Base-by-base conservation (phyloP, 64 coral and sea anemone species). In the Actinia equina region DNA sequence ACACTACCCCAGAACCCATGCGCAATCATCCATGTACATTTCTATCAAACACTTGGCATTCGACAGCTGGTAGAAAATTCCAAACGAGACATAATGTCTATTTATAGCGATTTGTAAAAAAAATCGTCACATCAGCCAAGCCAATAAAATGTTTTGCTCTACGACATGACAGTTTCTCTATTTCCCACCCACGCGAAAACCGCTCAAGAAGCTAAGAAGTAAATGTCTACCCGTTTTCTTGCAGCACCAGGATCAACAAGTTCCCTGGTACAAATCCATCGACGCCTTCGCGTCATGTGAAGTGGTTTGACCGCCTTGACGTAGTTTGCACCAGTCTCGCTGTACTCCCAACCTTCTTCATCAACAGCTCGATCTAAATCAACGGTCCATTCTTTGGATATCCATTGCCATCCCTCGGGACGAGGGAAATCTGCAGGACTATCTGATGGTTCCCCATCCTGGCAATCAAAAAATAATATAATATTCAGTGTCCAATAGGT, bases 261-360 rank as follows among this genome's bases (percentile, higher is more conserved):
- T 42, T 92, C 83, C 70, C 94, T 92, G 17, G 83, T 63, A 77
- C 90, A 86, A 23, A 95, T 90, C 94, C 89, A 95, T 5, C 94
- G 90, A 41, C 87, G 80, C 67, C 87, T 89, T 60, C 94, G 87
- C 17, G 88, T 89, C 77, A 91, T 37, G 79, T 95, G 94, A 23
- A 88, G 92, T 8, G 82, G 87, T 87, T 92, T 95, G 13, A 82
- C 86, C n/a, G 84, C 79, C 1, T 86, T 71, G 17, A 89, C 83
- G 57, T 89, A 95, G 9, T 92, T 71, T 76, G 84, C 88, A 52
- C 90, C 94, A 70, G 87, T 86, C 0, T 89, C 90, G 3, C 88
- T 85, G 78, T 95, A 95, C 59, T 95, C 94, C 94, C 94, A 95
- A 43, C 96, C 93, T 80, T 91, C 93, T 45, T 61, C 89, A 55